phyloP scores from a whole-genome alignment of 2,797 vertebrate species.

The Ibycter americanus region DNA sequence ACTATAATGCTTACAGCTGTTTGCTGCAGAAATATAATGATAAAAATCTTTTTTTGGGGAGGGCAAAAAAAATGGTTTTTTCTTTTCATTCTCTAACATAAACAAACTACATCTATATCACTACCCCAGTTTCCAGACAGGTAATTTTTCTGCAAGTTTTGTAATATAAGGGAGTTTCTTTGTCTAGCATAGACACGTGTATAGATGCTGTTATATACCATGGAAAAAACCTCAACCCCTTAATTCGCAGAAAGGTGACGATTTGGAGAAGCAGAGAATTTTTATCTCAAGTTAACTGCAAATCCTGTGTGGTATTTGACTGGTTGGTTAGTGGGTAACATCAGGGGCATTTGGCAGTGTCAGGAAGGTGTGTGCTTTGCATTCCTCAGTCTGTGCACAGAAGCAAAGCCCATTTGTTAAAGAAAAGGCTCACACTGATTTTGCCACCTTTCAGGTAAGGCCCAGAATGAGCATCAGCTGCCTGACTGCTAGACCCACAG shows the following conservation, averaged over 20 bases:
- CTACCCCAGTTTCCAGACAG: neutral
- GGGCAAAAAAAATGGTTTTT: no score
- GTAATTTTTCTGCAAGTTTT: neutral
- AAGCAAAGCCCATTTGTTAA: neutral
- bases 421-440: neutral
- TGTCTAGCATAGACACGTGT: neutral
- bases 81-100: neutral
- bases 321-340: neutral
- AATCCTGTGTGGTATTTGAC: neutral
- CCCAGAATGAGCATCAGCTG: neutral
- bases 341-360: neutral
- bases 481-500: neutral
- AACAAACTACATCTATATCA: neutral
- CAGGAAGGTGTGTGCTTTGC: neutral
- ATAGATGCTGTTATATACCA: neutral
- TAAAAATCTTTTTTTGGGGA: neutral
- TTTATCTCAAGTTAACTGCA: neutral
- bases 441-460: neutral
- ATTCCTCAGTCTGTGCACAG: accelerated
- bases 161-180: neutral
- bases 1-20: neutral
- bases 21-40: neutral
- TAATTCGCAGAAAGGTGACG: neutral
- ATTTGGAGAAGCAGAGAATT: neutral
- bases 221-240: accelerated